Percentiles rank a stretch among this genome's conserved stretches.
Evolutionary conservation across 2,888 invertebrate species (phyloP).

Genomic region (Andrena fulva): DNA sequence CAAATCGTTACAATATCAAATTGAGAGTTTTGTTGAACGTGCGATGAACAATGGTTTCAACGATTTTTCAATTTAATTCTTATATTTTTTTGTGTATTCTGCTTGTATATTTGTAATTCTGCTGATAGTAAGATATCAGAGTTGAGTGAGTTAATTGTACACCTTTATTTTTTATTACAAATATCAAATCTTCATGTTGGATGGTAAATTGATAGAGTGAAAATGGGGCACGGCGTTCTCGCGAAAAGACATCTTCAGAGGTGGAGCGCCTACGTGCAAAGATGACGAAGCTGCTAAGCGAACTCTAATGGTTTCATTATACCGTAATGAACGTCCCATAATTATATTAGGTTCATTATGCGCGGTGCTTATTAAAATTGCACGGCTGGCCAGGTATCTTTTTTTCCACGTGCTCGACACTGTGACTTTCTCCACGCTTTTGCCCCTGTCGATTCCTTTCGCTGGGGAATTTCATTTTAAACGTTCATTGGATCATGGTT

Average conservation of each 20-base stretch:
- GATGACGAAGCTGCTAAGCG: constrained; percentile 61
- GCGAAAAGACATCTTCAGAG: constrained; percentile 25
- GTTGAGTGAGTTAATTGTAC: not conserved
- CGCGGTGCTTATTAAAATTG: constrained; percentile 75
- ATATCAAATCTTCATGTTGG: not conserved
- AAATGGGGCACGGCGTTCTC: constrained; percentile 3
- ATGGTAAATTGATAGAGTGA: constrained; percentile 10
- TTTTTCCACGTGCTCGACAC: constrained; percentile 25
- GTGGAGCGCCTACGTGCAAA: constrained; percentile 24
- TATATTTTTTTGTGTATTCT: too few species aligned
- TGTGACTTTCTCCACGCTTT: constrained; percentile 44
- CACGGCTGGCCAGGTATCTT: constrained; percentile 64
- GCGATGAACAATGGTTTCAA: too few species aligned
- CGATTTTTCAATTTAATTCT: too few species aligned
- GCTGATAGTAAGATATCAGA: too few species aligned
- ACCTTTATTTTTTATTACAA: not conserved
- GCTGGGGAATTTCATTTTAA: constrained; percentile 55
- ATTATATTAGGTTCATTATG: constrained; percentile 77
- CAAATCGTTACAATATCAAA: not conserved
- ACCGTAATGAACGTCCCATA: constrained; percentile 73
- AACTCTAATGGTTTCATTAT: constrained; percentile 76
- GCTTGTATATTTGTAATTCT: too few species aligned
- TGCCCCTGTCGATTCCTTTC: constrained; percentile 36
- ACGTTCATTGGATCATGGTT: constrained; percentile 18
- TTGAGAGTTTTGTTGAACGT: not conserved